Conservation (phyloP, 2,888 invertebrate genomes). For the Ephialtes manifestator region DNA sequence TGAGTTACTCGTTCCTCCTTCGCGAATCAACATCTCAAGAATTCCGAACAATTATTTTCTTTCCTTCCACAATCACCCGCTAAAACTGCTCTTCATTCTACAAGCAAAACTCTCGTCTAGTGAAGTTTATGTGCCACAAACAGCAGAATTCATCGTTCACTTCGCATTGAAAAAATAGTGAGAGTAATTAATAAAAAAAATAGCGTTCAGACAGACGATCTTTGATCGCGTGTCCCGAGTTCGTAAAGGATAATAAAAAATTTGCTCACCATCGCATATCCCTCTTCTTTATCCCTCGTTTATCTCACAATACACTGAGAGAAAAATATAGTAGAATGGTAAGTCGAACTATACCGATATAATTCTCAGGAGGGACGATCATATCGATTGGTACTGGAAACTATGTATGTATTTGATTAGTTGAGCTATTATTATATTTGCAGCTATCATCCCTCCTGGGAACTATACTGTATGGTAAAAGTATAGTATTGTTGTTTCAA, state of each 20-base stretch:
- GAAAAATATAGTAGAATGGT: too few relatives aligned
- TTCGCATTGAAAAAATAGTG: not conserved
- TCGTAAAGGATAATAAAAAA: constrained; percentile 39
- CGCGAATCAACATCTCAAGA: not conserved
- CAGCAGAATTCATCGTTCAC: not conserved
- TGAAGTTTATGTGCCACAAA: not conserved
- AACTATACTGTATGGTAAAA: too few relatives aligned
- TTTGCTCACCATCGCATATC: not conserved
- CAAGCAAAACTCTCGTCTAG: not conserved
- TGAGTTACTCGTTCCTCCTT: constrained; percentile 9
- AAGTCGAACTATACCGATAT: too few relatives aligned
- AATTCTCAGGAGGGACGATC: too few relatives aligned
- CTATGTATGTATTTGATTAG: too few relatives aligned
- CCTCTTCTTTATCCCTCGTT: not conserved
- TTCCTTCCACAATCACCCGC: not conserved
- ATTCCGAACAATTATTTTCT: constrained; percentile 36
- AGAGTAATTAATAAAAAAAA: not conserved
- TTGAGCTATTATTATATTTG: too few relatives aligned
- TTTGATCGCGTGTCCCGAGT: constrained; percentile 15
- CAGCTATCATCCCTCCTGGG: too few relatives aligned
- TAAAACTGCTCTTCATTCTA: not conserved
- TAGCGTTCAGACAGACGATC: not conserved
- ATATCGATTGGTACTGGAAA: too few relatives aligned
- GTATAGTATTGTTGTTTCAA: too few relatives aligned
- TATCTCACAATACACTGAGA: too few relatives aligned